Percentiles rank a stretch among this genome's conserved stretches.
Evolutionary conservation across 2,113 vertebrate species (phyloP).

Genomic region (Chaenogobius annularis): DNA sequence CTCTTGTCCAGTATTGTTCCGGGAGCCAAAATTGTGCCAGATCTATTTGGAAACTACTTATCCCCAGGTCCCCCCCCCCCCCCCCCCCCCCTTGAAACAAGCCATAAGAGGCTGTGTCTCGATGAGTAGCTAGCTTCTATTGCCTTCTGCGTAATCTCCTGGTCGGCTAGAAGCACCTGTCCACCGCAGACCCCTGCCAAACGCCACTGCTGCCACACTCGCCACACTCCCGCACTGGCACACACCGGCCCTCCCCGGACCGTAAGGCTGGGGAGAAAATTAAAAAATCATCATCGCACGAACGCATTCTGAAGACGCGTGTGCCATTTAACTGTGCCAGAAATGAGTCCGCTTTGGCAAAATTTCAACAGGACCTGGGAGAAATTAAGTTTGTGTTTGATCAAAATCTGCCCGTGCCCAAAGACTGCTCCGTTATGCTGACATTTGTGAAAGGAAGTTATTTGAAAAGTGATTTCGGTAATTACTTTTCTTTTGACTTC

Average conservation of each 20-base stretch:
- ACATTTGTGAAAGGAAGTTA: background rate
- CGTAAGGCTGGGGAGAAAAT: background rate
- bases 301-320: background rate
- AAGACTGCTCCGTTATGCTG: background rate
- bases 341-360: background rate
- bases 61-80: no score
- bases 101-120: no score
- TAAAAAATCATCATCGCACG: background rate
- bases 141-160: background rate
- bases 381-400: background rate
- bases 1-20: no score
- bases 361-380: background rate
- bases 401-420: background rate
- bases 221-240: background rate
- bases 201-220: no score
- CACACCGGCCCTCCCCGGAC: no score
- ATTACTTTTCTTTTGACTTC: conserved; percentile 3
- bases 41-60: no score
- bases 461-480: background rate
- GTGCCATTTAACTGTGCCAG: background rate
- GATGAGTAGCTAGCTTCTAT: no score
- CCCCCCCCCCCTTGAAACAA: no score
- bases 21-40: no score
- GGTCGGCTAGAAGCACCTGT: background rate
- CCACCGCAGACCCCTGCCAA: background rate